phyloP scores from a whole-genome alignment of 37 sponge, comb jelly and placozoan genomes.

The Eunapius fragilis region DNA sequence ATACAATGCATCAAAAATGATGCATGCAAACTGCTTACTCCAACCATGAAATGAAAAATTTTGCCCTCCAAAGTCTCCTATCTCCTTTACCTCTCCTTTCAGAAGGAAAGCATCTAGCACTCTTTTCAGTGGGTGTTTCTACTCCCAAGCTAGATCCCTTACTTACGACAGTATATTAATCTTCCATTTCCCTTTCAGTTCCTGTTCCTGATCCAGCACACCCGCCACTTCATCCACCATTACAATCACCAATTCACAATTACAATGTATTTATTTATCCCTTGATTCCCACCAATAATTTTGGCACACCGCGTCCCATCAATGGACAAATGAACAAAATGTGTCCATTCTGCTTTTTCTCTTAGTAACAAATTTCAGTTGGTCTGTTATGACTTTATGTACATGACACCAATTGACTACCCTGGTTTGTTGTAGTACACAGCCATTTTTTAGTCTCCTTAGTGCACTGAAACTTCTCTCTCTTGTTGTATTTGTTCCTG shows the following conservation, averaged over 20 bases:
- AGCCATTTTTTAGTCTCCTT: no score
- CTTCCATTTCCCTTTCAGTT: background rate
- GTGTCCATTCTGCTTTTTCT: no score
- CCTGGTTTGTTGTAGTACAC: no score
- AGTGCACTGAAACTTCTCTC: no score
- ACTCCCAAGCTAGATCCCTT: background rate
- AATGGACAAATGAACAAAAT: no score
- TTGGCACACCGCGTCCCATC: no score
- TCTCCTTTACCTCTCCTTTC: background rate
- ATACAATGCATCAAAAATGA: background rate
- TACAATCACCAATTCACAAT: background rate
- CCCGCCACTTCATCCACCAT: background rate
- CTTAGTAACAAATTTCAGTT: no score
- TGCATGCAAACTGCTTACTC: background rate
- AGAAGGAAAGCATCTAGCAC: background rate
- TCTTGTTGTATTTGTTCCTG: no score
- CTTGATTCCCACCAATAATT: no score
- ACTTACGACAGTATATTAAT: background rate
- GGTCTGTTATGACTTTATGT: no score
- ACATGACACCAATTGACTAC: no score
- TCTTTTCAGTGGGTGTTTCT: background rate
- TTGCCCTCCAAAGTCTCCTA: background rate
- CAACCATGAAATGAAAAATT: background rate
- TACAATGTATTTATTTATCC: no score
- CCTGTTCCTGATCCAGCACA: background rate